Percentiles rank a stretch among this genome's conserved stretches.
Evolutionary conservation across 2,888 invertebrate genomes (phyloP).

Genomic region (Eupeodes luniger): DNA sequence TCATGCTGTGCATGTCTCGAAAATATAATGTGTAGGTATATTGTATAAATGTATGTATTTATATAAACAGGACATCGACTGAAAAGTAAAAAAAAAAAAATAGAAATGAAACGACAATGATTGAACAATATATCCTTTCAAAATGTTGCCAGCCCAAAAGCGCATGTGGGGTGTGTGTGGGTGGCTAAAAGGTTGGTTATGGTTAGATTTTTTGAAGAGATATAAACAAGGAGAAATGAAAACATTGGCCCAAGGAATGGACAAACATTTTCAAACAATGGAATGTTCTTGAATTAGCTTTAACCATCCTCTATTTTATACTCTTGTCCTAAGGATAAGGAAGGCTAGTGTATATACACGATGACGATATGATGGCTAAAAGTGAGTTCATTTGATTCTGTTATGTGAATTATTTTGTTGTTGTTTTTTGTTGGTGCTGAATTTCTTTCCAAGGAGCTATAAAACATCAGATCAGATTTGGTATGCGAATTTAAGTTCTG

Average conservation of each 20-base stretch:
- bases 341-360: not conserved
- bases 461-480: constrained; percentile 8
- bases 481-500: constrained; percentile 45
- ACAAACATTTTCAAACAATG: constrained; percentile 69
- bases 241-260: constrained; percentile 43
- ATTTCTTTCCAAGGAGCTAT: not conserved
- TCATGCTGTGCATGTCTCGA: constrained; percentile 28
- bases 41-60: not conserved
- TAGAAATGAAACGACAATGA: constrained; percentile 42
- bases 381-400: constrained; percentile 70
- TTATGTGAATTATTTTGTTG: constrained; percentile 23
- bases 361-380: constrained; percentile 15
- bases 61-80: constrained; percentile 55
- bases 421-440: not conserved
- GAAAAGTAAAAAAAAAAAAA: constrained; percentile 48
- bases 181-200: not conserved
- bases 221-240: constrained; percentile 32
- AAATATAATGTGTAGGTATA: not conserved
- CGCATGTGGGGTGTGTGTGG: not conserved
- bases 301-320: constrained; percentile 40
- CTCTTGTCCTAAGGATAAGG: constrained; percentile 41
- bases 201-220: not conserved
- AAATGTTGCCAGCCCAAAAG: constrained; percentile 48
- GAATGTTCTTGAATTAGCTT: constrained; percentile 72
- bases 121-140: constrained; percentile 66